Base-by-base conservation (phyloP, 2,797 vertebrate genomes). In the Fistularia commersonii region DNA sequence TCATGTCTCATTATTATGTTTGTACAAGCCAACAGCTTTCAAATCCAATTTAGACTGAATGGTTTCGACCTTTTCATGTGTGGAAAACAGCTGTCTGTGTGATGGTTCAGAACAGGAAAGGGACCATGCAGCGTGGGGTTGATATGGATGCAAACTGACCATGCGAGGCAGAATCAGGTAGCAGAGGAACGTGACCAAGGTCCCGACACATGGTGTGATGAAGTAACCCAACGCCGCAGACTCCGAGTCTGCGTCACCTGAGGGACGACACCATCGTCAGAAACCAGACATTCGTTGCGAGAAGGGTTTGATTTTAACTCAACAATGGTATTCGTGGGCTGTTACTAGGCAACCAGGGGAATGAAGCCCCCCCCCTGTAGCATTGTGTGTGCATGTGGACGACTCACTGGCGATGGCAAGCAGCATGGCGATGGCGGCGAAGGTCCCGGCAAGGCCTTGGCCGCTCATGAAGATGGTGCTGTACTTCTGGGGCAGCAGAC, bases 401-500 rank as follows among this genome's bases (percentile, higher is more conserved):
- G 49, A 82, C 94, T 95, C 72, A 95, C 93, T 93, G 80, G 90
- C 90, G 32, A 92, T 89, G 52, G 94, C 88, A 1, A 92, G 32
- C 56, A 96, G 74, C 90, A 94, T 93, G 69, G 94, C 93, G 1
- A 93, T 7, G 39, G 94, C 91, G 0, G 94, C 94, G 0, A 95
- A 96, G 12, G 91, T 93, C 13, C 94, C 94, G 0, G 93, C 94
- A 47, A 96, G 88, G 11, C 93, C 94, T 74, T 96, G 94, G 42
- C 94, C 94, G 0, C 94, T 95, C 89, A 96, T 93, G 68, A 96
- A 95, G 43, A 94, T 13, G 1, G 91, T 79, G 74, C 90, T 95
- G 90, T 93, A 96, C 59, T 68, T 86, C 57, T 88, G 91, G 0
- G 93, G 94, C 45, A 96, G 87, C 57, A 87, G 84, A 1, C 93